These are phyloP conservation scores for Aldrovandia affinis DNA, from an alignment of 2,797 vertebrate species.

Conservation along the genomic window DNA sequence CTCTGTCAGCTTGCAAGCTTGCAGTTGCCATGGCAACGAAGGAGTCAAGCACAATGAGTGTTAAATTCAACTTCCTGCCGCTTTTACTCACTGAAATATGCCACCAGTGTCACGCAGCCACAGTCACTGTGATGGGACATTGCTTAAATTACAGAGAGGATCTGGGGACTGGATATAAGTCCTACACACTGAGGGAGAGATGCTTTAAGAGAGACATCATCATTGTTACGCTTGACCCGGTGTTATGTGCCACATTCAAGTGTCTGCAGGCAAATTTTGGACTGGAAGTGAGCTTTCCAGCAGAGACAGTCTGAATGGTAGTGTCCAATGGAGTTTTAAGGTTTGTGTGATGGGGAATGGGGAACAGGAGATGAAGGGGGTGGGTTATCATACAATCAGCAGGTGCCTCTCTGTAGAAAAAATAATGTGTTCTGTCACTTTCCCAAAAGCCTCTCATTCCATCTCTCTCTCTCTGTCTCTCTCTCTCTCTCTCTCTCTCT, in stretches of 20 bases:
- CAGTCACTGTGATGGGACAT: conserved; percentile 45
- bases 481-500: conserved; percentile 66
- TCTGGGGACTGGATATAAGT: neutral
- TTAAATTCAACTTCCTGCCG: conserved; percentile 66
- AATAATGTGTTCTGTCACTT: neutral
- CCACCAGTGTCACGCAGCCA: conserved; percentile 56
- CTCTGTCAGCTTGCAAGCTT: conserved; percentile 34
- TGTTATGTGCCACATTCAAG: neutral
- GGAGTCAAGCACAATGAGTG: conserved; percentile 62
- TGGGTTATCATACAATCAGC: neutral
- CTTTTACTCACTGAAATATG: conserved; percentile 78
- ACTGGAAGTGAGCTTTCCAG: neutral
- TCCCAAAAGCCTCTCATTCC: conserved; percentile 53
- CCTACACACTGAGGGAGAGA: neutral
- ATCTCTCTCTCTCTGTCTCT: conserved; percentile 72
- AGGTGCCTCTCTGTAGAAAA: neutral
- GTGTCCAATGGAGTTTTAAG: neutral
- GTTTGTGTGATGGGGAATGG: conserved; percentile 6
- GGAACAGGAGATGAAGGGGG: conserved; percentile 13
- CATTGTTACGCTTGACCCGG: neutral
- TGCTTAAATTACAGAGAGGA: neutral
- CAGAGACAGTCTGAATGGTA: neutral
- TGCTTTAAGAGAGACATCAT: neutral
- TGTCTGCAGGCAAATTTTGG: neutral
- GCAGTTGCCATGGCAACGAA: conserved; percentile 75